A percentile compares a stretch with the other conserved stretches of the same genome.
phyloP scores from a whole-genome alignment of 2,797 vertebrate genomes.

The Mormyrus proboscirostris region DNA sequence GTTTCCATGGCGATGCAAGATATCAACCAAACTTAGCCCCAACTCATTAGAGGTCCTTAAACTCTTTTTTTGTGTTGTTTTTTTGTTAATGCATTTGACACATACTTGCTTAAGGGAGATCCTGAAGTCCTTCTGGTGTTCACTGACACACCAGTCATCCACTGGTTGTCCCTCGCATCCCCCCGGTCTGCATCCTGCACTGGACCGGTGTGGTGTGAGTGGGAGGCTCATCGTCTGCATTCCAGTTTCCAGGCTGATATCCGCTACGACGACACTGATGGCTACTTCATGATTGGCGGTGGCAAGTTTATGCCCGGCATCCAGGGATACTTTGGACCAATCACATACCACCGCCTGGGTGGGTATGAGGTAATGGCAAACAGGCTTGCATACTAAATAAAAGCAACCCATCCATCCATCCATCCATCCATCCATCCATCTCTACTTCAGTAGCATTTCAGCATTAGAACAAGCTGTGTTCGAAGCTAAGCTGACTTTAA shows the following conservation, averaged over 20 bases:
- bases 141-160: not conserved
- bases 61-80: not conserved
- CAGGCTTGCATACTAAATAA: not conserved
- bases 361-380: constrained; percentile 6
- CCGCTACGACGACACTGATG: constrained; percentile 75
- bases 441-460: not conserved
- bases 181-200: not conserved
- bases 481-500: not conserved
- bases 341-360: constrained; percentile 77
- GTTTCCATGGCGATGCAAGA: not conserved
- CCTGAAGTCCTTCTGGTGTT: not conserved
- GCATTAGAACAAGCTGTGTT: not conserved
- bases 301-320: constrained; percentile 65
- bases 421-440: not conserved
- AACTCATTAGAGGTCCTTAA: not conserved
- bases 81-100: not conserved
- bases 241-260: constrained; percentile 68
- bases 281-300: constrained; percentile 83
- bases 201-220: not conserved
- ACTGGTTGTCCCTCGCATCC: not conserved
- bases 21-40: not conserved
- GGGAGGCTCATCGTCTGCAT: constrained; percentile 25
- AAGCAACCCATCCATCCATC: not conserved
- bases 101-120: not conserved
- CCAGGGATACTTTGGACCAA: constrained; percentile 76